Evolutionary conservation across 2,113 vertebrate species (phyloP), one percentile per base, ranked within the genome.

Genomic region (Arvicanthis niloticus): DNA sequence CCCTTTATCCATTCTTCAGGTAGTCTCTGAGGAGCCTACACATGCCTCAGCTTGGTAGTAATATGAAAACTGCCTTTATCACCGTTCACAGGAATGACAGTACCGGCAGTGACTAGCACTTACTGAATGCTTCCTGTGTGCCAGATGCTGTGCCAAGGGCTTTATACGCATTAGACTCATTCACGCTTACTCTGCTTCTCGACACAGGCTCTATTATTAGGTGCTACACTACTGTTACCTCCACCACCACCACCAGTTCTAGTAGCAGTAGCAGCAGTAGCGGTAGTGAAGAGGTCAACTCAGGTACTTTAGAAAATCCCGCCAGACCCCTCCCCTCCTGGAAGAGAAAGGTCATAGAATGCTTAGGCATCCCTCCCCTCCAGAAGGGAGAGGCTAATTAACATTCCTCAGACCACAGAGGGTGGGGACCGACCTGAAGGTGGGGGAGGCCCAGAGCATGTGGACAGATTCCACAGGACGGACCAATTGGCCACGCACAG

Each of bases 161-260:
- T 93, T 76, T 70, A 81, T 58, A 95, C 77, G 91, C n/a, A 65
- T 24, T 48, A 31, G 37, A 51, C 70, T 95, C 56, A 19, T 45
- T 92, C 89, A 75, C 76, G 70, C 76, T 94, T 31, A 92, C 22
- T 42, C 48, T 65, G 86, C 70, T 88, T 88, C 80, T 40, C 37
- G 11, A 5, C 62, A n/a, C 17, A 62, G 88, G 31, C 89, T 65
- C 31, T 85, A 42, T 70, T 85, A 92, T 80, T 77, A 72, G 45
- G 37, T 53, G 53, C 58, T 34, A 11, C 2, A 24, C 60, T 10
- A 68, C 48, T 42, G 16, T 12, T 21, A 58, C 88, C 34, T 19
- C 68, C 37, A 3, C 70, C 37, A 40, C 72, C 21, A 40, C 72
- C 19, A 11, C 19, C n/a, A 72, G 10, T 45, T 70, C 26, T 7